Base-by-base conservation (phyloP, 1,140 invertebrate genomes). In the Chironomus striatipennis region DNA sequence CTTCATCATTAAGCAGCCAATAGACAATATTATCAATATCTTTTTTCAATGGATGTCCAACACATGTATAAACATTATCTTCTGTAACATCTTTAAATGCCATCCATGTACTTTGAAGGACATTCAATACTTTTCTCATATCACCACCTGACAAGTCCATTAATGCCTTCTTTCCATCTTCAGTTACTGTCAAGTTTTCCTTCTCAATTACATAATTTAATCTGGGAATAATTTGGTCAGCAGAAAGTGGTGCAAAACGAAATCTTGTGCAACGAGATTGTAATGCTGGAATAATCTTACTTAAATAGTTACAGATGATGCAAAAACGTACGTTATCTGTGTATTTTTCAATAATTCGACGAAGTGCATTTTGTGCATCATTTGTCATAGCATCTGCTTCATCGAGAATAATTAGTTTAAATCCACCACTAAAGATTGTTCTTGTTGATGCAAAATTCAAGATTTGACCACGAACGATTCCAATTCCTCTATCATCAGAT, bases 321-420 rank as follows among this genome's bases (percentile, higher is more conserved):
- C 98, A 99, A 82, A 99, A 99, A 34, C 98, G 85, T 1, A 97
- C 94, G 84, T 98, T 99, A 75, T 98, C 96, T 21, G 98, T 98
- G 79, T 96, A 99, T 81, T 99, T 99, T 83, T 99, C 98, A 81
- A 99, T 98, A 78, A 99, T 96, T 89, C 98, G 90, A 78, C 97
- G 87, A 2, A 99, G 85, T 42, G 98, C 97, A 90, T 98, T 99
- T 83, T 99, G 98, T 4, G 98, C 98, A 90, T 99, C 97, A 81
- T 96, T 94, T 3, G 98, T 99, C 98, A 99, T 99, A 2, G 98
- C 96, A 89, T 99, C 98, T 9, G 98, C 98, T 88, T 99, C 98
- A 88, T 99, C 98, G 10, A 99, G 83, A 77, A 99, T 99, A 67
- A 99, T 95, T 12, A 99, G 85, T 83, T 99, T 99, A 77, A 95